A percentile compares a stretch with the other conserved stretches of the same genome.
Conservation (phyloP, 2,797 vertebrate species). For the Ataeniobius toweri region DNA sequence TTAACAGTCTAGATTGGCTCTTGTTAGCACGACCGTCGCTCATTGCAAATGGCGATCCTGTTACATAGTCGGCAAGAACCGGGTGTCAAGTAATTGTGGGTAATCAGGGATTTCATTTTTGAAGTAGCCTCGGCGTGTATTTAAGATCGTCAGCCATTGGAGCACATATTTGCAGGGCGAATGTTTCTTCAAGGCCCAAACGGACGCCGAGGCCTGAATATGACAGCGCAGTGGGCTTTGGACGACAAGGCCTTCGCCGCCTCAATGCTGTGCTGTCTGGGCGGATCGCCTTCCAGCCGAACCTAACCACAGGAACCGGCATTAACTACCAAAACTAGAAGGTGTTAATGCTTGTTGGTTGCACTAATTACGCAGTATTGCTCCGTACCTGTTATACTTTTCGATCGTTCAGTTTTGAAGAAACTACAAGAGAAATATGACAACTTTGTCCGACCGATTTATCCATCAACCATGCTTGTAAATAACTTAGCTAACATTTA, state of each 20-base stretch:
- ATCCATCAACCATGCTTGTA: slow-evolving; percentile 25
- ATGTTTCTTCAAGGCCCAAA: slow-evolving; percentile 55
- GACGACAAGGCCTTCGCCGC: slow-evolving; percentile 68
- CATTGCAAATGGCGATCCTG: slow-evolving; percentile 43
- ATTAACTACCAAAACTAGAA: slow-evolving; percentile 51
- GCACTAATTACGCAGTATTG: slow-evolving; percentile 21
- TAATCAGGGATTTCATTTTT: neutral
- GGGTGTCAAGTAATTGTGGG: neutral
- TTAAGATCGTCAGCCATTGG: slow-evolving; percentile 3
- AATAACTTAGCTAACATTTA: slow-evolving; percentile 38
- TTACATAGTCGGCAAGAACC: slow-evolving; percentile 25
- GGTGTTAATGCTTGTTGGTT: slow-evolving; percentile 47
- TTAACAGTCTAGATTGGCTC: slow-evolving; percentile 43
- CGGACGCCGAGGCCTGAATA: slow-evolving; percentile 63
- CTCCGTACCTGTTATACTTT: neutral
- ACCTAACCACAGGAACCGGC: slow-evolving; percentile 54
- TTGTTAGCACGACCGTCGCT: slow-evolving; percentile 52
- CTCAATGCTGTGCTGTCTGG: slow-evolving; percentile 62
- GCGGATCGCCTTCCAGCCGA: slow-evolving; percentile 70
- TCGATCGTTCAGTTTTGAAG: neutral
- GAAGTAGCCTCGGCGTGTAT: neutral
- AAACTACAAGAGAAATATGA: neutral
- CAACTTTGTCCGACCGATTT: slow-evolving; percentile 24
- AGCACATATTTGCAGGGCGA: slow-evolving; percentile 18
- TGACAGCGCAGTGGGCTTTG: slow-evolving; percentile 59